Evolutionary conservation across 2,113 vertebrate species (phyloP), one percentile per base, ranked within the genome.

Genomic region (Paedocypris sp.): DNA sequence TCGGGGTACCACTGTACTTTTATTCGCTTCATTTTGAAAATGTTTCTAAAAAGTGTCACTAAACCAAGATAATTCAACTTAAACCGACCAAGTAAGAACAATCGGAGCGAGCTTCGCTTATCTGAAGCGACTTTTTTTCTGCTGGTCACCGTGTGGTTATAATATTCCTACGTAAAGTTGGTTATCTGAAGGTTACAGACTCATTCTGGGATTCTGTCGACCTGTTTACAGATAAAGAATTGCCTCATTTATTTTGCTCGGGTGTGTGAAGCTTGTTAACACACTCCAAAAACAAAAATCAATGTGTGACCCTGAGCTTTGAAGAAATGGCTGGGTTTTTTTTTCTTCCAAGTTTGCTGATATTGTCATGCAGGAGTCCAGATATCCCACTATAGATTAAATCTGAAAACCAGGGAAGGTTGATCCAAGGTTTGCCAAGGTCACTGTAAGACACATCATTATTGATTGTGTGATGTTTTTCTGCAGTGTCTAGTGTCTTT

Each of bases 191-290:
- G 87, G 85, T 89, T 82, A 85, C 75, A 72, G 73, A 67, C 84
- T 62, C 73, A 84, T 79, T 75, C 70, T 73, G 62, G 80, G 79
- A 75, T 79, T 80, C 75, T 77, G 77, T 77, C 22, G 64, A 48
- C 73, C 75, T 83, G 67, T 84, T 86, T 84, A 84, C 81, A 77
- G 77, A 81, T 87, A 82, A 91, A 88, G 74, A 82, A 83, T 79
- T 75, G 72, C 53, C 75, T 83, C 75, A 81, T 83, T 85, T 84
- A 84, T 77, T 82, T 76, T 69, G 29, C 33, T 75, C 71, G 67
- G 69, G 71, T 66, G 43, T 62, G 58, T 75, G 71, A 63, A 81
- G 69, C 72, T 68, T 57, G 70, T 77, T 81, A 74, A 69, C 66
- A 68, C 45, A 38, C 39, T 36, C 73, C 38, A 42, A 79, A 70